These are phyloP conservation scores for Galleria mellonella DNA, from an alignment of 1,140 invertebrate genomes.

Conservation along the genomic window DNA sequence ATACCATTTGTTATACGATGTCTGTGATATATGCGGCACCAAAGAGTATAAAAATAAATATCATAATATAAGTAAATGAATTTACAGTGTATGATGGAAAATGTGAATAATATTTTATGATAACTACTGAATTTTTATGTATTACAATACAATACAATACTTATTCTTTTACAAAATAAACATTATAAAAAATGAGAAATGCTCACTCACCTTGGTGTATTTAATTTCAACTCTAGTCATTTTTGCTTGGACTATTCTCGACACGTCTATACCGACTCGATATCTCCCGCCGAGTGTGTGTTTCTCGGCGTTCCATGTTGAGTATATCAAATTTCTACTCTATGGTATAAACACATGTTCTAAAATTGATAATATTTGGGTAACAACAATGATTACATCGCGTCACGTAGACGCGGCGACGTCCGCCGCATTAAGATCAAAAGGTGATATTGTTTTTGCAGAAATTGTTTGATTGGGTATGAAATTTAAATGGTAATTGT, in stretches of 20 bases:
- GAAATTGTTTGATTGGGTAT: neutral
- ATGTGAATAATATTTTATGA: too few relatives aligned
- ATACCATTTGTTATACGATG: too few relatives aligned
- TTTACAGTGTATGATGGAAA: too few relatives aligned
- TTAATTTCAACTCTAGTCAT: slow-evolving; percentile 59
- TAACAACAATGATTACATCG: neutral
- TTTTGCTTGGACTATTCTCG: slow-evolving; percentile 3
- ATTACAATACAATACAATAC: too few relatives aligned
- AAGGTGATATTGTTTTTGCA: neutral
- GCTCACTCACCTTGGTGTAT: slow-evolving; percentile 58
- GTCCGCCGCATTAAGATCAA: neutral
- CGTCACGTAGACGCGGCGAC: neutral
- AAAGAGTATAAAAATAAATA: too few relatives aligned
- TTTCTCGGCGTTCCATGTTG: too few relatives aligned
- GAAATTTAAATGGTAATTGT: too few relatives aligned
- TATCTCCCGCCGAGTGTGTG: slow-evolving; percentile 12
- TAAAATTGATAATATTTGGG: neutral
- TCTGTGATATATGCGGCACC: too few relatives aligned
- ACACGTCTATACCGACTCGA: slow-evolving; percentile 5
- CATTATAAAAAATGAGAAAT: slow-evolving; percentile 4
- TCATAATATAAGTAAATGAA: too few relatives aligned
- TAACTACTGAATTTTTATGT: too few relatives aligned
- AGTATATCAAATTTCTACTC: neutral
- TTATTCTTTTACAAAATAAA: too few relatives aligned
- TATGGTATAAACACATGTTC: neutral